Evolutionary conservation across 30 jellyfish, hydroid and myxozoan genomes (phyloP).

Genomic region (Clytia hemisphaerica): DNA sequence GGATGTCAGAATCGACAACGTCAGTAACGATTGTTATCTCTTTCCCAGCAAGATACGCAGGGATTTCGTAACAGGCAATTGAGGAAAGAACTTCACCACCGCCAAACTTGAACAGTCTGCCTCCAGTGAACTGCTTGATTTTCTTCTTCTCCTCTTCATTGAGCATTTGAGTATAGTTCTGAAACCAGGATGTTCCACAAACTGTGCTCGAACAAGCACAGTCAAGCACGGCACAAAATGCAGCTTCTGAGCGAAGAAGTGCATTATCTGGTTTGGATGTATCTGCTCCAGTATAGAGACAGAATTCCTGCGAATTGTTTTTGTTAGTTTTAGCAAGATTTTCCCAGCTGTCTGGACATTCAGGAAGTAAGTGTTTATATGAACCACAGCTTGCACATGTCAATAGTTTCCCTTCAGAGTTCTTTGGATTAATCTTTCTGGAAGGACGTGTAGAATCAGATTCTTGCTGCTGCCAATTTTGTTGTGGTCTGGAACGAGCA

Average conservation of each 20-base stretch:
- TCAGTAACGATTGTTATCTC: not conserved
- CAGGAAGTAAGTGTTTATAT: constrained; percentile 12
- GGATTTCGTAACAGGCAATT: not conserved
- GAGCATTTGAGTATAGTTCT: constrained; percentile 6
- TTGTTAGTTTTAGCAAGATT: not conserved
- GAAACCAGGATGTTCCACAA: constrained; percentile 35
- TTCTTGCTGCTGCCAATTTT: not conserved
- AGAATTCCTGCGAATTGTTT: not conserved
- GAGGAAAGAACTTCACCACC: constrained; percentile 15
- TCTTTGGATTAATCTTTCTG: constrained; percentile 17
- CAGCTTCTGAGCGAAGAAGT: constrained; percentile 24
- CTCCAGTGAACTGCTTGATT: not conserved
- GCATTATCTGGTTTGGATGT: not conserved
- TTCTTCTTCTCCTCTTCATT: not conserved
- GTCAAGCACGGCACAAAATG: constrained; percentile 13
- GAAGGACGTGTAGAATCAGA: not conserved
- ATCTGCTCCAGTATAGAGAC: not conserved
- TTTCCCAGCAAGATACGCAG: constrained; percentile 3
- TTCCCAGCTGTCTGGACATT: constrained; percentile 35
- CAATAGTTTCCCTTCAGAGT: constrained; percentile 16
- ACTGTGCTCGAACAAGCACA: constrained; percentile 19
- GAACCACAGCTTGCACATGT: constrained; percentile 31
- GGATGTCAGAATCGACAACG: constrained; percentile 23
- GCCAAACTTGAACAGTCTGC: constrained; percentile 23
- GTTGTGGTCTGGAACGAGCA: not conserved